phyloP scores from a whole-genome alignment of 2,797 vertebrate genomes.

The Pelobates cultripes region DNA sequence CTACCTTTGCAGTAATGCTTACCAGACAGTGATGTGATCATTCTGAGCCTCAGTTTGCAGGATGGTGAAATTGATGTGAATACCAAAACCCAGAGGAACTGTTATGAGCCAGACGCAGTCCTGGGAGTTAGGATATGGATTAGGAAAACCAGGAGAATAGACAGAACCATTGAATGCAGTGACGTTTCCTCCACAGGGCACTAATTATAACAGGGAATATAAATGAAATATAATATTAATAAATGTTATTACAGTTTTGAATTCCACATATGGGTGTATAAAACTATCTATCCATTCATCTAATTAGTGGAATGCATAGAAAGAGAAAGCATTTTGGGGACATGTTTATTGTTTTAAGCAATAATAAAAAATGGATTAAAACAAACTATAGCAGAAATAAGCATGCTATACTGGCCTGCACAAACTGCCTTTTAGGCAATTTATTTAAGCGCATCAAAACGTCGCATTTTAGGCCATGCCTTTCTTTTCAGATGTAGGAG shows the following conservation, averaged over 20 bases:
- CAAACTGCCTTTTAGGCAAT: too few relatives aligned
- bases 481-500: too few relatives aligned
- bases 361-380: too few relatives aligned
- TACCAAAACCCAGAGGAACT: conserved; percentile 85
- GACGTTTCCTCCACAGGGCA: conserved; percentile 92
- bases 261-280: too few relatives aligned
- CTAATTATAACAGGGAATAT: conserved; percentile 65
- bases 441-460: too few relatives aligned
- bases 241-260: background rate
- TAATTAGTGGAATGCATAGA: too few relatives aligned
- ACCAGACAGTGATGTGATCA: conserved; percentile 96
- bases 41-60: conserved; percentile 91
- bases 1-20: conserved; percentile 58
- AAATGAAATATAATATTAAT: background rate
- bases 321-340: too few relatives aligned
- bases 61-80: conserved; percentile 92
- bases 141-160: conserved; percentile 95
- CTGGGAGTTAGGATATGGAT: conserved; percentile 89
- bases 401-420: too few relatives aligned
- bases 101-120: conserved; percentile 95
- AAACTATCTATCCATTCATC: too few relatives aligned
- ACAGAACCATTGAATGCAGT: conserved; percentile 91
- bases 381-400: too few relatives aligned
- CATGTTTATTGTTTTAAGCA: too few relatives aligned
- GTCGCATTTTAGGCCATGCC: too few relatives aligned